These are phyloP conservation scores for Intellagama lesueurii DNA, from an alignment of 2,797 vertebrate genomes.

Conservation along the genomic window DNA sequence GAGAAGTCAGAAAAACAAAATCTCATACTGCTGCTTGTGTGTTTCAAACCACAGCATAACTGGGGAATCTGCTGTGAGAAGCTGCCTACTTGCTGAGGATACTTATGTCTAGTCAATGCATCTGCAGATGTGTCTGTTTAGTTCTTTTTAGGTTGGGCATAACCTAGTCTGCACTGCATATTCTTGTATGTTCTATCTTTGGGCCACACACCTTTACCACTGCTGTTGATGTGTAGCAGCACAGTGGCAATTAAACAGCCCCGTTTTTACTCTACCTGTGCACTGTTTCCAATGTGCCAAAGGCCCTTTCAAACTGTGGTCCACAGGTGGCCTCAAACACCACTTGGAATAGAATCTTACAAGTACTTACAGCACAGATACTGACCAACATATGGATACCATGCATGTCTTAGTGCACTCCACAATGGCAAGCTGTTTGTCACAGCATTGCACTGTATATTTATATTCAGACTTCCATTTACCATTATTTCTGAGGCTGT, in stretches of 20 bases:
- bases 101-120: background rate
- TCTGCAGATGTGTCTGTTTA: background rate
- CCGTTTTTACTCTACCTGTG: too few species aligned
- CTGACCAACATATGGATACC: background rate
- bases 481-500: background rate
- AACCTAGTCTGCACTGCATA: background rate
- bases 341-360: background rate
- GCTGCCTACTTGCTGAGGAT: background rate
- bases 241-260: background rate
- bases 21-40: background rate
- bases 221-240: too few species aligned
- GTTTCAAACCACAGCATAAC: background rate
- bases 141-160: background rate
- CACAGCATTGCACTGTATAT: background rate
- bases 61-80: background rate
- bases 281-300: too few species aligned
- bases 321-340: background rate
- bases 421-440: background rate
- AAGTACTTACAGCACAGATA: background rate
- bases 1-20: background rate
- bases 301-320: too few species aligned
- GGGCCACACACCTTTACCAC: too few species aligned
- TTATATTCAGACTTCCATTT: background rate
- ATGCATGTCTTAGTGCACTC: background rate
- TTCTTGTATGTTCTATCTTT: background rate